Conservation (phyloP, 1,140 invertebrate genomes). For the Musca vetustissima region DNA sequence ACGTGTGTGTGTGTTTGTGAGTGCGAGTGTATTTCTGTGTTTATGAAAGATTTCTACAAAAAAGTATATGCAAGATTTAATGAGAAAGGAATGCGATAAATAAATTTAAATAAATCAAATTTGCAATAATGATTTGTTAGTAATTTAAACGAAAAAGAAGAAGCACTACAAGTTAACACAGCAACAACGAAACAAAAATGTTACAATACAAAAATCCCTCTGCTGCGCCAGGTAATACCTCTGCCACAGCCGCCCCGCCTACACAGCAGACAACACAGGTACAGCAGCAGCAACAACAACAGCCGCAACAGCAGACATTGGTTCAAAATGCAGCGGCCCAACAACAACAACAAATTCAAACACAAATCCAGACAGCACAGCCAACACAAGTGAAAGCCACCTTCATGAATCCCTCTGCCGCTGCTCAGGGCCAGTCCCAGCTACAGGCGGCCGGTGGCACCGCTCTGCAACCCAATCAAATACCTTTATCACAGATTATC, state of each 20-base stretch:
- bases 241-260: conserved; percentile 1
- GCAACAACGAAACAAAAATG: conserved; percentile 5
- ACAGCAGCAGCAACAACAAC: conserved; percentile 30
- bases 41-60: too few relatives aligned
- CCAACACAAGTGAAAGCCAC: conserved; percentile 35
- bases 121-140: too few relatives aligned
- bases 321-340: conserved; percentile 26
- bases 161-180: too few relatives aligned
- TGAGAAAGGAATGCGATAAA: not conserved
- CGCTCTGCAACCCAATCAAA: conserved; percentile 20
- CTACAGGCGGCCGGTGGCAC: not conserved
- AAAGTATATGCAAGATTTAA: too few relatives aligned
- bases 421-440: not conserved
- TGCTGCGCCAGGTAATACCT: not conserved
- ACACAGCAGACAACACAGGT: conserved; percentile 16
- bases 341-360: conserved; percentile 11
- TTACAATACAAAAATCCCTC: conserved; percentile 15
- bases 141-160: too few relatives aligned
- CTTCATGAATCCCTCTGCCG: conserved; percentile 28
- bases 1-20: too few relatives aligned
- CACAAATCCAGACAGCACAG: conserved; percentile 16
- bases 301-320: conserved; percentile 14
- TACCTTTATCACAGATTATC: conserved; percentile 47
- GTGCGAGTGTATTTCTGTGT: too few relatives aligned
- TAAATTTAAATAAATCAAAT: not conserved